Base-by-base conservation (phyloP, 2,888 invertebrate genomes). In the Drosophila villosipedis region DNA sequence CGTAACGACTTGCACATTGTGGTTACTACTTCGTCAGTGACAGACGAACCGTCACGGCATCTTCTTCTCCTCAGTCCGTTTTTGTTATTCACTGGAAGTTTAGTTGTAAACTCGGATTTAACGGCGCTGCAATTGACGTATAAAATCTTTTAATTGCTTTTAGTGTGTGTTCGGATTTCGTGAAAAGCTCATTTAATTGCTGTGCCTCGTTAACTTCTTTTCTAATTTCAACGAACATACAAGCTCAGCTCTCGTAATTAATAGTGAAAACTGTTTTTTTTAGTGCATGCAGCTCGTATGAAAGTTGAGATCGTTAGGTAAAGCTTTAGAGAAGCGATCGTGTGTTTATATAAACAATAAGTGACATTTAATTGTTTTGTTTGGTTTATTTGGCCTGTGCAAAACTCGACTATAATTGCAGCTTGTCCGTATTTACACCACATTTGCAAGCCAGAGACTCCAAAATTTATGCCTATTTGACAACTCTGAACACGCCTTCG, bases 1-100 rank as follows among this genome's bases (percentile, higher is more conserved):
- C 82, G 72, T 83, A 87, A 83, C 69, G 39, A 58, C 86, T 71
- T 74, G 79, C 73, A 71, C 76, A 78, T 74, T 84, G 87, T 43
- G 64, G 70, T 70, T 70, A 70, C 64, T 64, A 70, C 61, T 50
- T 33, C 22, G 60, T 25, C 31, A 68, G 68, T 54, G 54, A 49
- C 39, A 37, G 43, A 57, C 43, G 43, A 39, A 47, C 9, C 62
- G 54, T 64, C 50, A 59, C 39, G 41, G 37, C 39, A 37, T 47
- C 28, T 19, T 37, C 33, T 35, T 14, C 33, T 22, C 19, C 19
- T 60, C 74, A 68, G 58, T 73, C 25, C 49, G 41, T 60, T 50
- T 25, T 62, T 37, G 41, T 43, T 63, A 47, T 41, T 68, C 63
- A 68, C 58, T 74, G 49, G 41, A 41, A 69, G 54, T 28, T 68